Evolutionary conservation across 2,888 invertebrate species (phyloP), one percentile per base, ranked within the genome.

Genomic region (Synergus gifuensis): DNA sequence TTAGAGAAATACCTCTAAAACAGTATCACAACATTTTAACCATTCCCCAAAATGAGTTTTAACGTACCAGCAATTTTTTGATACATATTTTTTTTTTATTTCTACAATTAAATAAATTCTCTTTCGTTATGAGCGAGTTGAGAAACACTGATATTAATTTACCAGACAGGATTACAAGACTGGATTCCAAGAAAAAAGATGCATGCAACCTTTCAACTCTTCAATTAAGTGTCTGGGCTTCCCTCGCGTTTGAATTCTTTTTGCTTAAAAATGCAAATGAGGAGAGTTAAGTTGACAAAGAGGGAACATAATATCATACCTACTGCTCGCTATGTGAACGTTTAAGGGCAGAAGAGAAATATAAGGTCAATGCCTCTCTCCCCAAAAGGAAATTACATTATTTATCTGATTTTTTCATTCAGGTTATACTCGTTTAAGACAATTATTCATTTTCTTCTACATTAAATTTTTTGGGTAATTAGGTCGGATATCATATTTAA

Each of bases 81-180:
- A 54, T 54, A 54, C 54, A 36, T 36, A 36, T 36, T 36, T 36
- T n/a, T 54, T 18, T 54, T 54, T 54, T 2, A n/a, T n/a, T 54
- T 54, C 18, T 54, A 2, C 36, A 36, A 5, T 46, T 7, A 46
- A 54, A 54, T 36, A 11, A 73, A 36, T 28, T 66, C 42, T 7
- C 4, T 49, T 73, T n/a, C 22, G 14, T 73, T 73, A 8, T 1
- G 54, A 66, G 60, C 49, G 62, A 79, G 73, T 79, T 85, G 85
- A 84, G 85, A 86, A 77, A 78, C 84, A 80, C 85, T 86, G 85
- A 78, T 79, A 82, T 82, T 83, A 83, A 86, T 81, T 83, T 84
- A 83, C 73, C 80, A 82, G 78, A 79, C 83, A 84, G 83, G 85
- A 81, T 78, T 78, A 82, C 84, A 44, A 67, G 44, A 67, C 67